phyloP scores from a whole-genome alignment of 2,113 vertebrate species.

The Chionis minor region DNA sequence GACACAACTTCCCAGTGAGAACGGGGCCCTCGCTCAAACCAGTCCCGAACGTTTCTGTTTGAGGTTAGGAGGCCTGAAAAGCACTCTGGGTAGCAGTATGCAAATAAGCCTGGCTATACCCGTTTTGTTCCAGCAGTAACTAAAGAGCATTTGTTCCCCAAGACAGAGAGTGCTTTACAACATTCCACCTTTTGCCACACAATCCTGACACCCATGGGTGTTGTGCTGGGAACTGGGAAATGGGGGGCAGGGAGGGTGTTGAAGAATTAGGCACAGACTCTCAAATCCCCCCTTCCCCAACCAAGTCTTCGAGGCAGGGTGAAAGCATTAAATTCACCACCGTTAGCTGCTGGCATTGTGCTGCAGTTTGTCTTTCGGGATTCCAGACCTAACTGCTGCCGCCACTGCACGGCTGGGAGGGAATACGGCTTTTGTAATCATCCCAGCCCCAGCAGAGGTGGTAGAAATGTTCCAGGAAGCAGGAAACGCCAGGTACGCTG shows the following conservation, averaged over 20 bases:
- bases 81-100: background rate
- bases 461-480: background rate
- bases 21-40: background rate
- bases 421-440: background rate
- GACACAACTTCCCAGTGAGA: background rate
- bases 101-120: background rate
- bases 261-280: background rate
- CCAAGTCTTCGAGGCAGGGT: background rate
- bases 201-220: background rate
- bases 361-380: background rate
- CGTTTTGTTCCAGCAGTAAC: background rate
- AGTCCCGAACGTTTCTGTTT: background rate
- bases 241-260: rapidly evolving
- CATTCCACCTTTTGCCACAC: background rate
- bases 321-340: background rate
- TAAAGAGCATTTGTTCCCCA: background rate
- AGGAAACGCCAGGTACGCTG: background rate
- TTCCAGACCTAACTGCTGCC: background rate
- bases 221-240: background rate
- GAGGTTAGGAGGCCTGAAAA: background rate
- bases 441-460: background rate
- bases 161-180: background rate
- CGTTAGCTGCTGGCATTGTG: background rate
- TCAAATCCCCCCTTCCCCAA: background rate
- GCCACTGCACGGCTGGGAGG: background rate